Conservation (phyloP, 2,797 vertebrate species). For the Oreonectes daqikongensis region DNA sequence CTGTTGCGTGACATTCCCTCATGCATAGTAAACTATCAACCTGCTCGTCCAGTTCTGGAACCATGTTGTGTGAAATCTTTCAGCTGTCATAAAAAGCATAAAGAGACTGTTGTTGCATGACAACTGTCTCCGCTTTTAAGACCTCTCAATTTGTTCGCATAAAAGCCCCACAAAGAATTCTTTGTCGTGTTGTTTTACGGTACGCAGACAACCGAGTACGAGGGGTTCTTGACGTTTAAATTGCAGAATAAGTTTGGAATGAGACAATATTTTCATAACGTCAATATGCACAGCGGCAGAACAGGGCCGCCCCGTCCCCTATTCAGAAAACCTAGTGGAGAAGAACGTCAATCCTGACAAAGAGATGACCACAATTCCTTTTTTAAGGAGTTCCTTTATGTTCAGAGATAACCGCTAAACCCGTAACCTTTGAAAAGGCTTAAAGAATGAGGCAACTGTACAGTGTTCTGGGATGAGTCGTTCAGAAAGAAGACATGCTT, state of each 20-base stretch:
- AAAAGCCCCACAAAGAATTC: not conserved
- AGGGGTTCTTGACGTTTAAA: not conserved
- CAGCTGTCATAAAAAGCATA: conserved; percentile 33
- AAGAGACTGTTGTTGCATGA: conserved; percentile 20
- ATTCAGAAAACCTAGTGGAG: conserved; percentile 52
- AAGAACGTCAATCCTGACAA: conserved; percentile 24
- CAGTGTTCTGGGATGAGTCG: conserved; percentile 36
- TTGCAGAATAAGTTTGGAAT: conserved; percentile 10
- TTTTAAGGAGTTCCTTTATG: conserved; percentile 42
- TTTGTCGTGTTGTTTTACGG: conserved; percentile 4
- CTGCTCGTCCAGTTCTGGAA: conserved; percentile 59
- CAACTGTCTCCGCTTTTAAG: conserved; percentile 48
- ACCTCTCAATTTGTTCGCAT: conserved; percentile 20
- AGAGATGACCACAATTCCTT: conserved; percentile 38
- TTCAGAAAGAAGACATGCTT: conserved; percentile 49
- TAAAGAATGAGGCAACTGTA: conserved; percentile 35
- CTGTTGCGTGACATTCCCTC: conserved; percentile 68
- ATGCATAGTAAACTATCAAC: conserved; percentile 33
- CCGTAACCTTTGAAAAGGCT: conserved; percentile 8
- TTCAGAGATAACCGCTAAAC: conserved; percentile 32
- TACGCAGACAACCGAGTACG: conserved; percentile 1
- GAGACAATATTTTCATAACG: not conserved
- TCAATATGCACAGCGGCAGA: conserved; percentile 28
- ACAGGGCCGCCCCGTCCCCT: conserved; percentile 42
- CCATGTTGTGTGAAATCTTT: conserved; percentile 47